Percentiles rank a stretch among this genome's conserved stretches.
These are phyloP conservation scores for Pongo abelii DNA, from an alignment of 2,113 vertebrate species.

Conservation along the genomic window DNA sequence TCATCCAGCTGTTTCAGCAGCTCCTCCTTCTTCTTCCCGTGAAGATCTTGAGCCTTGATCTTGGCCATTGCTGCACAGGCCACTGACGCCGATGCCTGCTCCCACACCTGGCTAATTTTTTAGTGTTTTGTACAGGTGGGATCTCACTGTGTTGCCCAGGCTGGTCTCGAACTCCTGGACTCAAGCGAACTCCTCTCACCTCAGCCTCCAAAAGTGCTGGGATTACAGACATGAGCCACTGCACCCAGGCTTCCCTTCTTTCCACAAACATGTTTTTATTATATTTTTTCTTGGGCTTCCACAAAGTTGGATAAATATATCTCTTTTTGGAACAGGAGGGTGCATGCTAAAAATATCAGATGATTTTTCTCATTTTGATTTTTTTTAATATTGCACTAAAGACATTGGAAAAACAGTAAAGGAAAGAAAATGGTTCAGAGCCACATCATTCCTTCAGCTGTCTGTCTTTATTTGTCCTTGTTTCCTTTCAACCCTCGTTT, in stretches of 20 bases:
- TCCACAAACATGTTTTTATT: not conserved
- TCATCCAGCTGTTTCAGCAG: no score
- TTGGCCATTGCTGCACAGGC: no score
- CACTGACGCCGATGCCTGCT: no score
- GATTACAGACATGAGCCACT: no score
- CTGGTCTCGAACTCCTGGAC: no score
- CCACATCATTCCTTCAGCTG: not conserved
- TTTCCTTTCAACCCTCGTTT: not conserved
- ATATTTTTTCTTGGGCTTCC: slow-evolving; percentile 17
- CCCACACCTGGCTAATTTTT: no score
- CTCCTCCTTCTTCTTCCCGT: no score
- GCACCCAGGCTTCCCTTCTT: not conserved
- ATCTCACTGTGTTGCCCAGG: no score
- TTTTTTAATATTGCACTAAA: not conserved
- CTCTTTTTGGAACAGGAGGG: not conserved
- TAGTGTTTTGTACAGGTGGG: no score
- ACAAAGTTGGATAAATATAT: not conserved
- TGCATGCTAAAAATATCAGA: not conserved
- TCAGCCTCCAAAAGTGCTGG: no score
- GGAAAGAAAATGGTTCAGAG: not conserved
- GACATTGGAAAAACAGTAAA: not conserved
- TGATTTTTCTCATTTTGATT: not conserved
- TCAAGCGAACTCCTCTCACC: no score
- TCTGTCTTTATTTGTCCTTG: not conserved
- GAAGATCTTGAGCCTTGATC: no score